Evolutionary conservation across 2,113 vertebrate genomes (phyloP).

Genomic region (Microtus richardsoni): DNA sequence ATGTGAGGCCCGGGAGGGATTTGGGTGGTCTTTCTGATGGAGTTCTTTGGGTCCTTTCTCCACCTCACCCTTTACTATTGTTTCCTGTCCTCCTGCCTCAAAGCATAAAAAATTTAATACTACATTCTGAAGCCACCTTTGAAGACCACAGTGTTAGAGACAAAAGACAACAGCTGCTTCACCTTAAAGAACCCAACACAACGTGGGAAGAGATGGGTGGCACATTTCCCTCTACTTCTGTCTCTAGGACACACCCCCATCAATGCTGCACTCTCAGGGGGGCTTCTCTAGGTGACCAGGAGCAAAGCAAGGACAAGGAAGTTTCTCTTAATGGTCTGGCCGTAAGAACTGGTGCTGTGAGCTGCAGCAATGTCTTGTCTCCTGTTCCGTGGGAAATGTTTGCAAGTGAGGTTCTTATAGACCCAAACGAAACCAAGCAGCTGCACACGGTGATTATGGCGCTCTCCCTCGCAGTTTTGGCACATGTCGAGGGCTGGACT

Average conservation of each 20-base stretch:
- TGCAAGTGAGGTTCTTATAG: neutral
- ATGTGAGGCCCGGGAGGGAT: neutral
- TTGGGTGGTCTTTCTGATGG: too few relatives aligned
- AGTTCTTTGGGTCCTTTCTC: neutral
- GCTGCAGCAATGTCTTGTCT: neutral
- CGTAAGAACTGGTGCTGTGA: neutral
- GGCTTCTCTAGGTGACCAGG: neutral
- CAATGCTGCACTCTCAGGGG: neutral
- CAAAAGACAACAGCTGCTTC: neutral
- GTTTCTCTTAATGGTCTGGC: neutral
- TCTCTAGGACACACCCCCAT: neutral
- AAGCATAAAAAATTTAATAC: neutral
- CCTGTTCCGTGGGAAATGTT: neutral
- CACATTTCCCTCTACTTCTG: neutral
- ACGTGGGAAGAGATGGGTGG: neutral
- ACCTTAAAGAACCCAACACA: neutral
- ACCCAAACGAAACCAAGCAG: neutral
- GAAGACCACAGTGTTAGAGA: slow-evolving; percentile 27
- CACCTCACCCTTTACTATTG: neutral
- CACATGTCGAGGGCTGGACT: neutral
- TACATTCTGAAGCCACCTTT: neutral
- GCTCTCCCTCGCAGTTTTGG: neutral
- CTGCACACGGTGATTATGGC: neutral
- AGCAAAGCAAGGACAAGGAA: neutral
- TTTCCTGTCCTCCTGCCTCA: neutral